A percentile compares a stretch with the other conserved stretches of the same genome.
Evolutionary conservation across 2,888 invertebrate species (phyloP).

Genomic region (Drosophila greeni): DNA sequence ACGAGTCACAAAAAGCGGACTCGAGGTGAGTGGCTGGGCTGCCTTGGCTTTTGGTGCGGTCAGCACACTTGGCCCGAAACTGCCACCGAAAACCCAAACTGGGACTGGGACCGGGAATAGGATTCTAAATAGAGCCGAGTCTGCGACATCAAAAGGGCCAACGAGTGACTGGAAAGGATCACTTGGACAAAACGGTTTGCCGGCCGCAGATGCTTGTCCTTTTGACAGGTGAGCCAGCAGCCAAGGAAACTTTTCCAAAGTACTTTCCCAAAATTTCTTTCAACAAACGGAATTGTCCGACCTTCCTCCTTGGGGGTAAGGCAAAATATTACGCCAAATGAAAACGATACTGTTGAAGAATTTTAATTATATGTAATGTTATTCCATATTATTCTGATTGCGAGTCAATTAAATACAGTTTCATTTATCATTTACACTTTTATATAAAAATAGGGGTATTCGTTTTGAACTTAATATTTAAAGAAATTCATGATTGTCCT

Average conservation of each 20-base stretch:
- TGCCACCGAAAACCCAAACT: not conserved
- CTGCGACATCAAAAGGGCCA: slow-evolving; percentile 29
- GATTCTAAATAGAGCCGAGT: slow-evolving; percentile 7
- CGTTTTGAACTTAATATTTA: not conserved
- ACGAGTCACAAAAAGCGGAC: slow-evolving; percentile 45
- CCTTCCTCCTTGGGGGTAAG: not conserved
- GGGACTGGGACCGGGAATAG: slow-evolving; percentile 1
- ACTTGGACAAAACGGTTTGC: slow-evolving; percentile 47
- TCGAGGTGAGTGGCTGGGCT: slow-evolving; percentile 47
- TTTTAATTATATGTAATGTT: slow-evolving; percentile 22
- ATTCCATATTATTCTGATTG: slow-evolving; percentile 3
- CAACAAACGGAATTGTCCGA: slow-evolving; percentile 20
- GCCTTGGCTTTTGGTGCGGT: slow-evolving; percentile 66
- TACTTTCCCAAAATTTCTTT: slow-evolving; percentile 18
- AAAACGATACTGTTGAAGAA: slow-evolving; percentile 9
- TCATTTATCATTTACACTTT: not conserved
- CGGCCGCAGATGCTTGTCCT: slow-evolving; percentile 57
- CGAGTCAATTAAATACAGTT: not conserved
- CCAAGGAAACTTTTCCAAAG: slow-evolving; percentile 38
- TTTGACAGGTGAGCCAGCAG: slow-evolving; percentile 58
- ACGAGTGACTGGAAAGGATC: slow-evolving; percentile 39
- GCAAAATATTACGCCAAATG: slow-evolving; percentile 11
- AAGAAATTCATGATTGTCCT: not conserved
- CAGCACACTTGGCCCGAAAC: slow-evolving; percentile 32
- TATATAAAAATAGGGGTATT: too few species aligned